Base-by-base conservation (phyloP, 2,888 invertebrate species). In the Andrena flavipes region DNA sequence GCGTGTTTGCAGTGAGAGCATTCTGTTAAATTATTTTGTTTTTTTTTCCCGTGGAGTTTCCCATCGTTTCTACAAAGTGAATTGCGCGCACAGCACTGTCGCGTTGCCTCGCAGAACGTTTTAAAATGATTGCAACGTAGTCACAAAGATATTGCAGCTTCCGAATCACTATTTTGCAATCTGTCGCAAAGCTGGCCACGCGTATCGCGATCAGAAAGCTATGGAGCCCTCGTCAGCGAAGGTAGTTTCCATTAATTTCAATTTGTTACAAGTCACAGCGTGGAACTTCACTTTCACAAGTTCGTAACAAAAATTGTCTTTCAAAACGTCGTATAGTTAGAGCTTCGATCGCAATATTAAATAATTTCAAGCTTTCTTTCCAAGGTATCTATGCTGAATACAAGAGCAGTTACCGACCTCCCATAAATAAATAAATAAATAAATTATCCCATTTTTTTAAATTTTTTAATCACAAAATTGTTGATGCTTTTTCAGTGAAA, bases 51-150 rank as follows among this genome's bases (percentile, higher is more conserved):
- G 20, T 13, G 7, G 8, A n/a, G 20, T 20, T n/a, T 51, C 29
- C 2, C 29, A 1, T 7, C 16, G 59, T 29, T 26, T 29, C 16
- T 59, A 13, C 8, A 26, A 26, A 59, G 6, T 59, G 26, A 63
- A n/a, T 51, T n/a, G 3, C 5, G n/a, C 42, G 16, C 42, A 42
- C 42, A 5, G 4, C 16, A 42, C 42, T 51, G n/a, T 16, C 33
- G 26, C 23, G 49, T 71, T 62, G 29, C 30, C n/a, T 49, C 30
- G n/a, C 4, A 8, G 16, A 23, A 49, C 49, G 20, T 71, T 62
- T 62, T 49, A 72, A 63, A 72, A 72, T 63, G 51, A 72, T 72
- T 72, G 62, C 71, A n/a, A n/a, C 26, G 13, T 54, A 42, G 33
- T 63, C 71, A 51, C 7, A 23, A 33, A 51, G 33, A n/a, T n/a